Base-by-base conservation (phyloP, 2,888 invertebrate genomes). In the Callyntrura sp. region DNA sequence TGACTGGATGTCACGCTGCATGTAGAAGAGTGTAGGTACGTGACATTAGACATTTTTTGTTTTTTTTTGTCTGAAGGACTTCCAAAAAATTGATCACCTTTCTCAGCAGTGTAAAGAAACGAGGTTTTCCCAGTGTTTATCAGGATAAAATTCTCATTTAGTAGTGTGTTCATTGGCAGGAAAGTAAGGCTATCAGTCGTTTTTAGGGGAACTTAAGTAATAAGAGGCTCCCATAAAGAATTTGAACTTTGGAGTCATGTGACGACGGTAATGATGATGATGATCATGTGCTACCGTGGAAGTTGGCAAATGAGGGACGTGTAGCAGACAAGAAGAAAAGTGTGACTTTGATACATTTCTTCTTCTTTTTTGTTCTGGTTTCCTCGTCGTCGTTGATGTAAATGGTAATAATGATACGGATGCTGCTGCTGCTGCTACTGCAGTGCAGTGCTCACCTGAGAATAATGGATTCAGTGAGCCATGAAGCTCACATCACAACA, bases 401-500 rank as follows among this genome's bases (percentile, higher is more conserved):
- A 5, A 78, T 51, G 79, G 17, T 28, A 57, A 78, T 78, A 55
- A 79, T 57, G 78, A 45, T 35, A 35, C 35, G 35, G 35, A 35
- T 35, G 35, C 35, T 35, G 35, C 35, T 35, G 35, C 35, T 35
- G 6, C 35, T 35, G 35, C 35, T 35, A 6, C 35, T 20, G 57
- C 57, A 6, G 70, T 57, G 28, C 57, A 57, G 11, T 57, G 79
- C 57, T 79, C 79, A 79, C 57, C 79, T 79, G 79, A 57, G 79
- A 79, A 79, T 79, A 79, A 79, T 57, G 20, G 79, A 79, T 57
- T 79, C 79, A 79, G 17, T 57, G 35, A 79, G 79, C 35, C 79
- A 57, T 57, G 79, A 79, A 35, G n/a, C 79, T 79, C 55, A 79
- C 55, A 79, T 79, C 55, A 79, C 55, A 79, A 79, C 79, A 79